Evolutionary conservation across 2,888 invertebrate species (phyloP).

Genomic region (Kryphioiulus occultus): DNA sequence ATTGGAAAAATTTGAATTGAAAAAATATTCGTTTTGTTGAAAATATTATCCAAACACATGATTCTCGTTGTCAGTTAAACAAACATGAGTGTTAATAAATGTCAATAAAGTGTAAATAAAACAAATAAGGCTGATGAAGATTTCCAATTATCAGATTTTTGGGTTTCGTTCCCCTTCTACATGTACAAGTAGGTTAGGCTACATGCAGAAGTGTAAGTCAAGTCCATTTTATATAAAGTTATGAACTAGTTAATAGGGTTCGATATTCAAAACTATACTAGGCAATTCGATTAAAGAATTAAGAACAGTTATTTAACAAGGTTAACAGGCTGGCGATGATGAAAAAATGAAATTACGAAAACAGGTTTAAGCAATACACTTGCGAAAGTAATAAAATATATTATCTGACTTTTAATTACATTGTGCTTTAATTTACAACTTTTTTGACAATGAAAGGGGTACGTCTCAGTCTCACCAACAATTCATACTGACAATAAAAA

Average conservation of each 20-base stretch:
- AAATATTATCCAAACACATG: too few species aligned
- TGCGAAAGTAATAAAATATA: neutral
- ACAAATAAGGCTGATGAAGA: too few species aligned
- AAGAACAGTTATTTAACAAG: neutral
- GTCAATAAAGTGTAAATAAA: too few species aligned
- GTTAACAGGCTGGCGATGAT: neutral
- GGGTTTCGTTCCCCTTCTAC: too few species aligned
- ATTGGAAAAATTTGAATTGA: too few species aligned
- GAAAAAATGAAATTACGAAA: neutral
- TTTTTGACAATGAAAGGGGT: neutral
- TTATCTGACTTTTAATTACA: neutral
- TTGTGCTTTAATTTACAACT: neutral
- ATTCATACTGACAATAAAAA: neutral
- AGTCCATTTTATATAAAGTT: too few species aligned
- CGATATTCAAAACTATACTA: neutral
- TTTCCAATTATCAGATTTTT: too few species aligned
- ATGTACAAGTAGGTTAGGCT: too few species aligned
- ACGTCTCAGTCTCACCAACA: neutral
- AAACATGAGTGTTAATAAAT: too few species aligned
- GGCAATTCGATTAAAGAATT: neutral
- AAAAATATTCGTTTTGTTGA: too few species aligned
- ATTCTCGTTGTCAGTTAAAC: too few species aligned
- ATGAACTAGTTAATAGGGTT: slow-evolving; percentile 27
- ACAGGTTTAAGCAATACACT: neutral
- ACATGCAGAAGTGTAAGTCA: too few species aligned